Percentiles rank a stretch among this genome's conserved stretches.
Conservation (phyloP, 2,888 invertebrate genomes). For the Drosophila neotestacea region DNA sequence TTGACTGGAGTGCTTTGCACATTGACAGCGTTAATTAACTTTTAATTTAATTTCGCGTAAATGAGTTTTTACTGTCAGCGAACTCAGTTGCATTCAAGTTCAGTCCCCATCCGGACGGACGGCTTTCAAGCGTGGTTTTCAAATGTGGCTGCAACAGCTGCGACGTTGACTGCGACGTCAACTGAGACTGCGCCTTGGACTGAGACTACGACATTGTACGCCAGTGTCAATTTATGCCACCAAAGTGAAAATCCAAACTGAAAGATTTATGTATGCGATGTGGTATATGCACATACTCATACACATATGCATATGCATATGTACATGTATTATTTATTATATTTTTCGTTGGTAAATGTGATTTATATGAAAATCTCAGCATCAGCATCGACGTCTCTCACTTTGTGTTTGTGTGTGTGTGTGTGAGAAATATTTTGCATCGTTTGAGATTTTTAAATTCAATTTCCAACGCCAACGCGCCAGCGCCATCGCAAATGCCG, state of each 20-base stretch:
- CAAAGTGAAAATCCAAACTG: constrained; percentile 81
- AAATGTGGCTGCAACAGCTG: constrained; percentile 65
- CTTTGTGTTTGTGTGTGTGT: constrained; percentile 27
- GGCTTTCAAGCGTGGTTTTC: constrained; percentile 79
- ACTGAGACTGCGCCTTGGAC: neutral
- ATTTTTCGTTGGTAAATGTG: constrained; percentile 74
- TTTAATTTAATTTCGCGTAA: constrained; percentile 83
- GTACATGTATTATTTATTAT: constrained; percentile 74
- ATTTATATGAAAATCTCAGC: constrained; percentile 78
- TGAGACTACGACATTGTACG: constrained; percentile 47
- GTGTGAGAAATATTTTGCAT: constrained; percentile 78
- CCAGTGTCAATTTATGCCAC: constrained; percentile 82
- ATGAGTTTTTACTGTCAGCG: constrained; percentile 83
- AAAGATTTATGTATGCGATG: constrained; percentile 75
- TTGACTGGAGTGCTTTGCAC: constrained; percentile 79
- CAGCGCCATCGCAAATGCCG: constrained; percentile 16
- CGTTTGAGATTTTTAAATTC: constrained; percentile 75
- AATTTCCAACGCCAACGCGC: constrained; percentile 58
- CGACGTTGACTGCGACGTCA: constrained; percentile 1
- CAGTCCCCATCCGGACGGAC: constrained; percentile 19
- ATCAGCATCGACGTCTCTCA: constrained; percentile 24
- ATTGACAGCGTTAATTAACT: constrained; percentile 83
- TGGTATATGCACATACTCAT: constrained; percentile 39
- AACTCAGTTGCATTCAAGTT: constrained; percentile 67
- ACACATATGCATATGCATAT: constrained; percentile 17